Evolutionary conservation across 2,888 invertebrate species (phyloP), one percentile per base, ranked within the genome.

Genomic region (Drosophila macrothrix): DNA sequence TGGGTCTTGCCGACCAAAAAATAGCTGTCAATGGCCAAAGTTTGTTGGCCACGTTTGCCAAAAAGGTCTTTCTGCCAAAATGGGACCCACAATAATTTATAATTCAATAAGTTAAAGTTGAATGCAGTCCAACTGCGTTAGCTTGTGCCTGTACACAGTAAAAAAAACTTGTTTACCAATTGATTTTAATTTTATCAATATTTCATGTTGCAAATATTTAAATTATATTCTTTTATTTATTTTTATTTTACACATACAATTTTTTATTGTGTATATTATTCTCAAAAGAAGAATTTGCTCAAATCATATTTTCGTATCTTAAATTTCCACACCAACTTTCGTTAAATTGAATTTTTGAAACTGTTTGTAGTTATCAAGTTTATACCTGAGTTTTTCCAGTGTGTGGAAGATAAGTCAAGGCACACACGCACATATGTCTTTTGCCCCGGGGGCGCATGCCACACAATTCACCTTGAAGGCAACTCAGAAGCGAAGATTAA

Each of bases 41-140:
- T 77, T 85, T 85, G 69, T 71, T 74, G 83, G 82, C 76, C 83
- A 83, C 83, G 70, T 78, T 62, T 59, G 65, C 64, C 74, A 60
- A 56, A 28, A 28, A 61, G 62, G 61, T 61, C 59, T 60, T 59
- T 56, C 49, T 66, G 54, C 70, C 64, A 77, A 69, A 56, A 39
- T 37, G 59, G 31, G 50, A 72, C 67, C 80, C 67, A 73, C 63
- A 84, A 80, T 86, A 86, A 86, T 86, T 86, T 87, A 86, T 86
- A 86, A 86, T 86, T 86, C 89, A 86, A 86, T 90, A 90, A 90
- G 90, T 87, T 87, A 74, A 88, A 86, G 89, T 86, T 90, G 90
- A 88, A 86, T 90, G 90, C 87, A 85, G 67, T 67, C 55, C 75
- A 76, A 83, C 76, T 70, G 69, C 76, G 62, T 64, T 50, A 64